Percentiles rank a stretch among this genome's conserved stretches.
Evolutionary conservation across 1,140 invertebrate genomes (phyloP).

Genomic region (Ephestia elutella): DNA sequence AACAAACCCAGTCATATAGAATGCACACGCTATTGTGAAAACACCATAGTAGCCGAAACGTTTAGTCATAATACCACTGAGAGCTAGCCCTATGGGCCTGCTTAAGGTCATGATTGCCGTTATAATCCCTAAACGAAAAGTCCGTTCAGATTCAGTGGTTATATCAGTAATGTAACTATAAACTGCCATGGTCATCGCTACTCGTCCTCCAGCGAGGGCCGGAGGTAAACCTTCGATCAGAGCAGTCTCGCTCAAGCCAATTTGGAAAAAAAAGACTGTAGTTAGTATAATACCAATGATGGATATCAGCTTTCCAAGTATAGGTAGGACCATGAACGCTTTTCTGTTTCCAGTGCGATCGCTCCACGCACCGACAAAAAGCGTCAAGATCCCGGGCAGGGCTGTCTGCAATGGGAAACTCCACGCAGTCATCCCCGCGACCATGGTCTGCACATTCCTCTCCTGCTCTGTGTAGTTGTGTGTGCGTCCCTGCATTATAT

Average conservation of each 20-base stretch:
- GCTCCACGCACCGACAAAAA: conserved; percentile 79
- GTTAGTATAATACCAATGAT: conserved; percentile 72
- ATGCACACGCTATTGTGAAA: conserved; percentile 61
- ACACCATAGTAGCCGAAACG: conserved; percentile 70
- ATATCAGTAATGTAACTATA: conserved; percentile 78
- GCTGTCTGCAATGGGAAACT: conserved; percentile 76
- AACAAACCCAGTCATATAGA: conserved; percentile 65
- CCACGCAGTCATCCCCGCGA: conserved; percentile 75
- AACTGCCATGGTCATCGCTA: conserved; percentile 75
- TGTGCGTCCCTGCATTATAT: conserved; percentile 68
- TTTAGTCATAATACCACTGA: conserved; percentile 69
- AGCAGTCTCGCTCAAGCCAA: conserved; percentile 73
- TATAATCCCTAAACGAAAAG: conserved; percentile 75
- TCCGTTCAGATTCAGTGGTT: conserved; percentile 74
- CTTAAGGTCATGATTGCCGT: conserved; percentile 73
- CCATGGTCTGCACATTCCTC: conserved; percentile 73
- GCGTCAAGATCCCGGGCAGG: conserved; percentile 73
- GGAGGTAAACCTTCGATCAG: conserved; percentile 74
- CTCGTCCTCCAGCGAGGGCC: conserved; percentile 74
- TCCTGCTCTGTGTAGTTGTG: conserved; percentile 69
- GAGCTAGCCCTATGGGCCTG: conserved; percentile 65
- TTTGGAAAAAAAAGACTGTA: conserved; percentile 74
- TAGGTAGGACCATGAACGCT: conserved; percentile 75
- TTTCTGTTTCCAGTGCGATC: conserved; percentile 77
- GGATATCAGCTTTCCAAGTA: conserved; percentile 73